These are phyloP conservation scores for Micoletzkya japonica DNA, from an alignment of 2,888 invertebrate species.

Conservation along the genomic window DNA sequence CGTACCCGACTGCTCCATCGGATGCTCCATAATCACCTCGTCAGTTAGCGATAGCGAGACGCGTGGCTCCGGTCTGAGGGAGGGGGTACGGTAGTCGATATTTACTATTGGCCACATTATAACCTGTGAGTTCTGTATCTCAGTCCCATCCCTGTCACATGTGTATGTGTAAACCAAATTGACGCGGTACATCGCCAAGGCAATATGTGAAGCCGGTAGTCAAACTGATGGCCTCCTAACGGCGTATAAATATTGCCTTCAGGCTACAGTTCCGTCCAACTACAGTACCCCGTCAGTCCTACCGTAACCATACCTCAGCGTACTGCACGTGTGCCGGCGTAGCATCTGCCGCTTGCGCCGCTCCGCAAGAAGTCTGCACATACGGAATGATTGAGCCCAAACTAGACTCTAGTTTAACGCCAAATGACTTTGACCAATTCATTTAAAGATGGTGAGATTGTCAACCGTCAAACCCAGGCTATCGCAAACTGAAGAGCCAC, in stretches of 20 bases:
- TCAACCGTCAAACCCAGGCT: no score
- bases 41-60: slow-evolving; percentile 8
- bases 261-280: neutral
- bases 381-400: neutral
- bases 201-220: no score
- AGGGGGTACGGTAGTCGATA: neutral
- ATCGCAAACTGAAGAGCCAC: no score
- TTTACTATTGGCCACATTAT: neutral
- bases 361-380: slow-evolving; percentile 36
- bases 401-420: no score
- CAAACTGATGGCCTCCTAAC: no score
- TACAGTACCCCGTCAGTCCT: neutral
- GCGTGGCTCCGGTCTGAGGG: slow-evolving; percentile 21
- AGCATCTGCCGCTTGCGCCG: slow-evolving; percentile 45
- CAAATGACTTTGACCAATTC: no score
- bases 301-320: slow-evolving; percentile 29
- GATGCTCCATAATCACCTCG: slow-evolving; percentile 18
- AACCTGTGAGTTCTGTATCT: no score
- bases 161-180: no score
- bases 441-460: no score
- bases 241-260: no score
- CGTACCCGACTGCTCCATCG: neutral
- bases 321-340: slow-evolving; percentile 44
- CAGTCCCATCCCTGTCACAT: neutral
- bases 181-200: no score